A percentile compares a stretch with the other conserved stretches of the same genome.
phyloP scores from a whole-genome alignment of 1,140 invertebrate genomes.

The Lepidurus apus region DNA sequence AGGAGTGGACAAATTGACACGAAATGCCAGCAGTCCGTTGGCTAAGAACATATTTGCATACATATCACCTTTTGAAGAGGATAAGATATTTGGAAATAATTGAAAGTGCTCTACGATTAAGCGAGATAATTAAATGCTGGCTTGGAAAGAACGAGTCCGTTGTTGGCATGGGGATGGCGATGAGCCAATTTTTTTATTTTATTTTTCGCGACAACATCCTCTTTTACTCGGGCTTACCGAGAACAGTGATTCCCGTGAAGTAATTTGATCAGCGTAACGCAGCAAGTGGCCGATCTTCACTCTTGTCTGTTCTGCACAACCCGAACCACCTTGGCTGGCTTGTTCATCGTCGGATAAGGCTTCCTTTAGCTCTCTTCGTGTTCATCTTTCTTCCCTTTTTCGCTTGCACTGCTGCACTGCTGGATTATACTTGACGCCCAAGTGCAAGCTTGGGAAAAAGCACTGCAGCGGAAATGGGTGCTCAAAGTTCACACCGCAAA shows the following conservation, averaged over 20 bases:
- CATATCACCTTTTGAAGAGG: too few species aligned
- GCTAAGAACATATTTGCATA: too few species aligned
- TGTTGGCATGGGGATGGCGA: neutral
- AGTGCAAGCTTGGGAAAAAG: slow-evolving; percentile 15
- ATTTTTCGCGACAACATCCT: neutral
- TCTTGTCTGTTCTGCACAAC: slow-evolving; percentile 19
- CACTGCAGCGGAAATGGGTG: slow-evolving; percentile 24
- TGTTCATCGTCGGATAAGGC: neutral
- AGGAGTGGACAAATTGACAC: too few species aligned
- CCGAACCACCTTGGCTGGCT: slow-evolving; percentile 12
- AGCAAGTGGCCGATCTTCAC: slow-evolving; percentile 8
- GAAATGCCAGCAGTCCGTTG: too few species aligned
- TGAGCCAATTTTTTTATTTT: slow-evolving; percentile 9
- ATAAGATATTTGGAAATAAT: too few species aligned
- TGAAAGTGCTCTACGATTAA: neutral
- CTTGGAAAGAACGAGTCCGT: neutral
- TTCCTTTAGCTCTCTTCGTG: neutral
- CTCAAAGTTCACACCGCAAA: slow-evolving; percentile 28
- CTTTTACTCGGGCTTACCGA: neutral
- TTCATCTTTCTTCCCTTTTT: slow-evolving; percentile 4
- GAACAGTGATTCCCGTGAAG: neutral
- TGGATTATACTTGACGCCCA: slow-evolving; percentile 17
- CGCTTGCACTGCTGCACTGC: neutral
- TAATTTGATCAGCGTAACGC: slow-evolving; percentile 21
- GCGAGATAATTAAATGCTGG: neutral